Evolutionary conservation across 2,888 invertebrate genomes (phyloP).

Genomic region (Sceliomorpha sp.): DNA sequence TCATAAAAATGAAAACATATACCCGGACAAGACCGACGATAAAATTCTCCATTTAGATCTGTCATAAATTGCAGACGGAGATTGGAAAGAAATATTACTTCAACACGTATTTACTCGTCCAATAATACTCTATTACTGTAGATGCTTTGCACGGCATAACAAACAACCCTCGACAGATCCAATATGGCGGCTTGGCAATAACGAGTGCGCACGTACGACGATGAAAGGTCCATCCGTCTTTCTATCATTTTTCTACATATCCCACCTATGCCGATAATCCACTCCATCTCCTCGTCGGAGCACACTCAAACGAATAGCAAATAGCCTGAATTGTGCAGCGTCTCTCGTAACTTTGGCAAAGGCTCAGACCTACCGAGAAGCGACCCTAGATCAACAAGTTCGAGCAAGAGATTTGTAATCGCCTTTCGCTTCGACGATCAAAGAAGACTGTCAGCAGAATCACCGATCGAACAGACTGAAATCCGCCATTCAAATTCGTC

Average conservation of each 20-base stretch:
- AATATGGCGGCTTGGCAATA: slow-evolving; percentile 29
- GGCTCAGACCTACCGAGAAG: slow-evolving; percentile 4
- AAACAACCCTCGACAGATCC: slow-evolving; percentile 3
- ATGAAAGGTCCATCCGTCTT: background rate
- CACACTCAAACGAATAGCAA: slow-evolving; percentile 9
- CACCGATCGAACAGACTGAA: too few relatives aligned
- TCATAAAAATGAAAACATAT: too few relatives aligned
- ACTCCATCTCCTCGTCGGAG: too few relatives aligned
- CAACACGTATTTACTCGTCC: too few relatives aligned
- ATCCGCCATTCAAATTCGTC: too few relatives aligned
- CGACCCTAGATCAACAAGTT: slow-evolving; percentile 46
- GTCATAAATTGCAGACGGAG: too few relatives aligned
- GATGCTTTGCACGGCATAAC: slow-evolving; percentile 13
- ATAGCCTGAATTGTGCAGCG: background rate
- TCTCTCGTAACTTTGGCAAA: slow-evolving; percentile 10
- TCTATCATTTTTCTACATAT: background rate
- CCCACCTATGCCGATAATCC: too few relatives aligned
- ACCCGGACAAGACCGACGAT: too few relatives aligned
- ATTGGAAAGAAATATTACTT: background rate
- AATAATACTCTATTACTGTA: slow-evolving; percentile 3
- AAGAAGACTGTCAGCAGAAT: background rate
- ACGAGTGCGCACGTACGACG: slow-evolving; percentile 18
- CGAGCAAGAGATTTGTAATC: slow-evolving; percentile 11
- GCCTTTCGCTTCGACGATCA: background rate
- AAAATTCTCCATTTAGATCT: too few relatives aligned